Percentiles rank a stretch among this genome's conserved stretches.
Evolutionary conservation across 2,797 vertebrate species (phyloP).

Genomic region (Parauchenoglanis ngamensis): DNA sequence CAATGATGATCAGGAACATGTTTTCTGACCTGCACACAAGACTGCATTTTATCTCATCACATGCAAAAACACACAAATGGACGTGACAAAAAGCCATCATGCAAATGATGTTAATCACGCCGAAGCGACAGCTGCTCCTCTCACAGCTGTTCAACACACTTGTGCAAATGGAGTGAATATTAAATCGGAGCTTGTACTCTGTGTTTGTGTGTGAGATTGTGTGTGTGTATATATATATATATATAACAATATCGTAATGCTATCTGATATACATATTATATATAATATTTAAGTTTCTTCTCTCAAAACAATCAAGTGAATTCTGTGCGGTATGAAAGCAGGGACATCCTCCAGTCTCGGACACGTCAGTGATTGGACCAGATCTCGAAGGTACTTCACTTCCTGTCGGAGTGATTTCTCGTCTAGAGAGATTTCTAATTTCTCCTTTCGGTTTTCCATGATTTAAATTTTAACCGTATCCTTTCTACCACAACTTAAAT

Average conservation of each 20-base stretch:
- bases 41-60: neutral
- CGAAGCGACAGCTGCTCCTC: constrained; percentile 48
- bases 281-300: neutral
- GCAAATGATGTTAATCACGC: constrained; percentile 49
- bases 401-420: neutral
- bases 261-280: neutral
- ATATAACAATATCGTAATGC: neutral
- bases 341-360: neutral
- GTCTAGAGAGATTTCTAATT: neutral
- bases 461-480: too few species aligned
- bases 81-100: constrained; percentile 45
- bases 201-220: neutral
- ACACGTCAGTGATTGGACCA: neutral
- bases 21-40: neutral
- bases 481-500: too few species aligned
- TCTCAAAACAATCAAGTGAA: neutral
- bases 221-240: neutral
- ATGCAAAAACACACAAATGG: constrained; percentile 35
- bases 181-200: neutral
- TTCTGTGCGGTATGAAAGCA: neutral
- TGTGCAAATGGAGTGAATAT: constrained; percentile 37
- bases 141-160: constrained; percentile 47
- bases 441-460: too few species aligned
- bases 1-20: neutral
- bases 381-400: neutral